phyloP scores from a whole-genome alignment of 2,888 invertebrate genomes.

The Meganola albula region DNA sequence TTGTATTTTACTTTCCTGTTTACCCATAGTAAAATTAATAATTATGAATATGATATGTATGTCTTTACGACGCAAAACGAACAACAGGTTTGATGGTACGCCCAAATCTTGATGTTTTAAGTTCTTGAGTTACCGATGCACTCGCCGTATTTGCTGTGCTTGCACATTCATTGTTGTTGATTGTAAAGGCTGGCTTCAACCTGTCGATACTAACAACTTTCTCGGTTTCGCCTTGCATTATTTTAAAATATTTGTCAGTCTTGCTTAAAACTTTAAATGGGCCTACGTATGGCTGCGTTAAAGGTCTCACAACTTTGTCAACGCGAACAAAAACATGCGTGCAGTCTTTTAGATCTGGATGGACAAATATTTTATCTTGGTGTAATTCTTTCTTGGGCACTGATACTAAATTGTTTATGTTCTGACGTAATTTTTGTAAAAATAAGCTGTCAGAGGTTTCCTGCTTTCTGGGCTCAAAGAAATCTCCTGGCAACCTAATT shows the following conservation, averaged over 20 bases:
- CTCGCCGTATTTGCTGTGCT: neutral
- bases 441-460: neutral
- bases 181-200: neutral
- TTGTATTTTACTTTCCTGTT: neutral
- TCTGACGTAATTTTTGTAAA: neutral
- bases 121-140: neutral
- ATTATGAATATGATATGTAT: neutral
- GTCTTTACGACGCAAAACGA: neutral
- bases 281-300: slow-evolving; percentile 5
- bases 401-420: neutral
- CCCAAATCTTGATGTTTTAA: neutral
- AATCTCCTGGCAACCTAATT: neutral
- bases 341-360: slow-evolving; percentile 8
- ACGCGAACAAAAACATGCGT: slow-evolving; percentile 10
- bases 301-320: slow-evolving; percentile 7
- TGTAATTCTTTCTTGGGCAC: neutral
- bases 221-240: slow-evolving; percentile 7
- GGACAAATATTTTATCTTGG: slow-evolving; percentile 9
- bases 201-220: too few species aligned
- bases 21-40: too few species aligned
- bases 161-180: neutral
- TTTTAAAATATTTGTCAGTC: slow-evolving; percentile 14
- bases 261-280: slow-evolving; percentile 8
- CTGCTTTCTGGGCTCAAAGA: neutral
- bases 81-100: neutral